phyloP scores from a whole-genome alignment of 2,888 invertebrate species.

The Lymantria dispar region DNA sequence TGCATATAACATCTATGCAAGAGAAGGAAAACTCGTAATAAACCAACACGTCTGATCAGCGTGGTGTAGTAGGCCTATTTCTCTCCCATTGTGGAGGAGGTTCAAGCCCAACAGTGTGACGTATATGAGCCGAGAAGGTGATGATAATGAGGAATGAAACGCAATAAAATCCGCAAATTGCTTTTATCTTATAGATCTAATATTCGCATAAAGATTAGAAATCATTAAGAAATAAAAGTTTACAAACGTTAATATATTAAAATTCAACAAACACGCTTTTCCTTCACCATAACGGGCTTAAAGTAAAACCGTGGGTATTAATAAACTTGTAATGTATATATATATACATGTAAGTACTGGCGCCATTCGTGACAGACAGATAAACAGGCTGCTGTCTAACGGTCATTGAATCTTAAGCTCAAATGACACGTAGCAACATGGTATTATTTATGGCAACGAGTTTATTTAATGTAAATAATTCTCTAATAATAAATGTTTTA shows the following conservation, averaged over 20 bases:
- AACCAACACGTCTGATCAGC: too few species aligned
- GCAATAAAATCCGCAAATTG: too few species aligned
- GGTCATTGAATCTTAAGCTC: slow-evolving; percentile 27
- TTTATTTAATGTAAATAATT: slow-evolving; percentile 20
- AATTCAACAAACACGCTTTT: not conserved
- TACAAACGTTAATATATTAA: not conserved
- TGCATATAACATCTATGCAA: too few species aligned
- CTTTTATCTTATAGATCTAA: too few species aligned
- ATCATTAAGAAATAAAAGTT: too few species aligned
- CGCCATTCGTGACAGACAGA: slow-evolving; percentile 36
- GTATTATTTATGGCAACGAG: slow-evolving; percentile 21
- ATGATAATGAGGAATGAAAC: too few species aligned
- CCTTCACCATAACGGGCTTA: slow-evolving; percentile 5
- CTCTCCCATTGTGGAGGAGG: too few species aligned
- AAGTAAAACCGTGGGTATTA: slow-evolving; percentile 9
- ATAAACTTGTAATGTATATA: slow-evolving; percentile 6
- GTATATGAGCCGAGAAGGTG: too few species aligned
- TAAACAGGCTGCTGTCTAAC: slow-evolving; percentile 30
- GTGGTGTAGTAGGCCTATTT: not conserved
- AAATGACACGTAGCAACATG: slow-evolving; percentile 1
- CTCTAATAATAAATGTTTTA: slow-evolving; percentile 7
- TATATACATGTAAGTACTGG: slow-evolving; percentile 13
- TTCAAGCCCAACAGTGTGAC: too few species aligned
- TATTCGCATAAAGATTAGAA: too few species aligned
- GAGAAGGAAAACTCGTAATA: too few species aligned